phyloP scores from a whole-genome alignment of 2,888 invertebrate species.

The Chirona hameri region DNA sequence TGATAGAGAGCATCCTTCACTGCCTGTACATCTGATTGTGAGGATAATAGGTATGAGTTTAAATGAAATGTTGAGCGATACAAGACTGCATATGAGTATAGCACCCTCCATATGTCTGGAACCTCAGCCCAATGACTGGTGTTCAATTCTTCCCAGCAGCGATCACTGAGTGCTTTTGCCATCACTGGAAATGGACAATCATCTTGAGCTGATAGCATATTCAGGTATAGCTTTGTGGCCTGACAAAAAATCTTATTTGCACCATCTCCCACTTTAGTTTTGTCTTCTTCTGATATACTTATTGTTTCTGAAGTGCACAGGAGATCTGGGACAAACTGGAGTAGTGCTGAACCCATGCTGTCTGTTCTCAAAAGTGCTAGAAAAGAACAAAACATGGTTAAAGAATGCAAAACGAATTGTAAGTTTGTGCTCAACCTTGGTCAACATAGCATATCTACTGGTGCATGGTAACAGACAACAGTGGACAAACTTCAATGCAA shows the following conservation, averaged over 20 bases:
- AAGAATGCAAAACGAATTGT: no score
- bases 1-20: constrained; percentile 52
- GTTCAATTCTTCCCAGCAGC: constrained; percentile 66
- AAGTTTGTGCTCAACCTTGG: no score
- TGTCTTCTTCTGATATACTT: neutral
- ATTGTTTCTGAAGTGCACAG: neutral
- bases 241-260: neutral
- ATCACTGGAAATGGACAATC: neutral
- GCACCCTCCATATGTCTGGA: constrained; percentile 57
- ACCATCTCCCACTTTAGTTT: neutral
- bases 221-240: neutral
- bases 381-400: no score
- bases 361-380: neutral
- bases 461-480: no score
- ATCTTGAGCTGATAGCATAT: neutral
- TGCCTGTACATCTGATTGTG: neutral
- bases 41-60: neutral
- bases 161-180: constrained; percentile 51
- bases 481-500: no score
- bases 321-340: neutral
- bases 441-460: no score
- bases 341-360: neutral
- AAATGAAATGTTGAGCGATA: constrained; percentile 54
- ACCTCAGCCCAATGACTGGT: constrained; percentile 89
- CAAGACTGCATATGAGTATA: constrained; percentile 62